Evolutionary conservation across 2,113 vertebrate species (phyloP).

Genomic region (Podocnemis expansa): DNA sequence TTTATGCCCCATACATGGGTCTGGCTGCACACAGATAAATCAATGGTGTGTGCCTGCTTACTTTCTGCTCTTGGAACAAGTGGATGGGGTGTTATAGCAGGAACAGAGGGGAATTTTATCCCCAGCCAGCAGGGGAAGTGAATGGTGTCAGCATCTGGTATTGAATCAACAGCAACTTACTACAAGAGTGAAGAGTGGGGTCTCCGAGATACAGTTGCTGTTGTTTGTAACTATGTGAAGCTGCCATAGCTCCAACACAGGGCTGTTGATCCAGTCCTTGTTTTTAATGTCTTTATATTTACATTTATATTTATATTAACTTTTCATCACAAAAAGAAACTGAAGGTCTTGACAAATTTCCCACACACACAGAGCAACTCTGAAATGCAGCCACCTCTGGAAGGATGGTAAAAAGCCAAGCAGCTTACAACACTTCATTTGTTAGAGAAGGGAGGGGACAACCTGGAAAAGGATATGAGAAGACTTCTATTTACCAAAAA

Average conservation of each 20-base stretch:
- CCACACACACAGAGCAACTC: background rate
- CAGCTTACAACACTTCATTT: background rate
- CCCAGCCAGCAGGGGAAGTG: background rate
- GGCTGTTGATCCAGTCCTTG: background rate
- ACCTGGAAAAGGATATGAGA: background rate
- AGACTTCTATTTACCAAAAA: background rate
- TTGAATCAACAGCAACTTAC: background rate
- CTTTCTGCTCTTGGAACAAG: background rate
- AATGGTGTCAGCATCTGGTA: background rate
- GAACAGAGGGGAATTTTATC: background rate
- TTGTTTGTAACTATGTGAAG: background rate
- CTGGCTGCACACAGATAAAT: background rate
- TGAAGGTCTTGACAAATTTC: background rate
- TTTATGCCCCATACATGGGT: background rate
- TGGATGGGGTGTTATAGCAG: background rate
- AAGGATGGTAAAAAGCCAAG: background rate
- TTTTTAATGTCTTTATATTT: background rate
- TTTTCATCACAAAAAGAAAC: background rate
- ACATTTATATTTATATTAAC: background rate
- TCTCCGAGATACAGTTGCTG: background rate
- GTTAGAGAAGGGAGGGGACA: background rate
- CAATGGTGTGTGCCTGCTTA: background rate
- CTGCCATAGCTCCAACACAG: background rate
- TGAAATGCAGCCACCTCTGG: background rate
- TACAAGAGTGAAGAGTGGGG: too few relatives aligned